These are phyloP conservation scores for Hycleus cichorii DNA, from an alignment of 1,140 invertebrate genomes.

Conservation along the genomic window DNA sequence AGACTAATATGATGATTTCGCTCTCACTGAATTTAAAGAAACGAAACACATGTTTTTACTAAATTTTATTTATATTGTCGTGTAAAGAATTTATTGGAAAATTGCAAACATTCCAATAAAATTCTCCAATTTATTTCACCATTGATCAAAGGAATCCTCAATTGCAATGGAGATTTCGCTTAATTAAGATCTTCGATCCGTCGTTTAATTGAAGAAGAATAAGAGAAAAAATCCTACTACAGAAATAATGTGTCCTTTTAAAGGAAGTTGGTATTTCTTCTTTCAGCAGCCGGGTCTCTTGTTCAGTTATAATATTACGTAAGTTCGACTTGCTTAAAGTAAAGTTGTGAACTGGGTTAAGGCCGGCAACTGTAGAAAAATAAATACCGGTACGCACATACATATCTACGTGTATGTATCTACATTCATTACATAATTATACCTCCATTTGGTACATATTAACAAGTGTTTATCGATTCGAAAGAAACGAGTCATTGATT, in stretches of 20 bases:
- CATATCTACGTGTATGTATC: not conserved
- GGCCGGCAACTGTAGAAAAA: conserved; percentile 24
- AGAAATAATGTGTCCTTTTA: conserved; percentile 21
- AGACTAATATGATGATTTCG: conserved; percentile 4
- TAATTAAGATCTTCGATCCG: too few species aligned
- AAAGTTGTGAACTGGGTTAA: conserved; percentile 22
- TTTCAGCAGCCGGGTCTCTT: not conserved
- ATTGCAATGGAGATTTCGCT: too few species aligned
- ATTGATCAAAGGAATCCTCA: too few species aligned
- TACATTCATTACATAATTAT: conserved; percentile 13
- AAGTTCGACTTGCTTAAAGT: conserved; percentile 25
- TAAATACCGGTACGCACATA: conserved; percentile 20
- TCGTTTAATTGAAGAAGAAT: too few species aligned
- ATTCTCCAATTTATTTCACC: too few species aligned
- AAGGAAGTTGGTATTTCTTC: conserved; percentile 34
- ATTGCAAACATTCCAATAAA: not conserved
- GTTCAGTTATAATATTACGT: conserved; percentile 23
- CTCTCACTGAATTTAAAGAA: conserved; percentile 2
- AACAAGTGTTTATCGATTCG: conserved; percentile 3
- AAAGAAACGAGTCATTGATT: conserved; percentile 3
- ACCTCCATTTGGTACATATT: not conserved
- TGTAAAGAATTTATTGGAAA: not conserved
- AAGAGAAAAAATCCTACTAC: too few species aligned
- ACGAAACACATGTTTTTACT: too few species aligned
- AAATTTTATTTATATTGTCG: not conserved